Percentiles rank a stretch among this genome's conserved stretches.
These are phyloP conservation scores for Osmerus eperlanus DNA, from an alignment of 2,113 vertebrate species.

Conservation along the genomic window DNA sequence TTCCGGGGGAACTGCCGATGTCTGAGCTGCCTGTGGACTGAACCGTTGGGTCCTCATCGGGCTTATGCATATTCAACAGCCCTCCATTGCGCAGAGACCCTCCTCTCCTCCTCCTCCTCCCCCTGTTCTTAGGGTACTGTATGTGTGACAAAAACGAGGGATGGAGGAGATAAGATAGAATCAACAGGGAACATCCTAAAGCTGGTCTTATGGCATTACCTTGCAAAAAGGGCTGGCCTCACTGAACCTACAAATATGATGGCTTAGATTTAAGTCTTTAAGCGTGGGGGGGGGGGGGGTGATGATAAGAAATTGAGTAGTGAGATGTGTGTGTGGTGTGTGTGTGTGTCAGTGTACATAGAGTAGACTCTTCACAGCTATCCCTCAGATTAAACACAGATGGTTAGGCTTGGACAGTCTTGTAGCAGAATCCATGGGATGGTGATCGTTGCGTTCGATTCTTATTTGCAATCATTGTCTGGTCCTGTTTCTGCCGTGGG, in stretches of 20 bases:
- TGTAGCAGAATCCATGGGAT: background rate
- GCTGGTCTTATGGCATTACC: background rate
- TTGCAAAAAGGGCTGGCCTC: background rate
- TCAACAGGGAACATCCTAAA: background rate
- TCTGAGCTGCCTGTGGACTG: no score
- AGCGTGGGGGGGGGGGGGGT: background rate
- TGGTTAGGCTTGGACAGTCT: conserved; percentile 17
- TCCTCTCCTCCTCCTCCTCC: background rate
- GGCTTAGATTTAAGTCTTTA: conserved; percentile 1
- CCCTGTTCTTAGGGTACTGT: conserved; percentile 5
- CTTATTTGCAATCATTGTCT: conserved; percentile 15
- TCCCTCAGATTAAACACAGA: conserved; percentile 26
- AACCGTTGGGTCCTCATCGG: no score
- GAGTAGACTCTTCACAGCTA: background rate
- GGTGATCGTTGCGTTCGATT: conserved; percentile 36
- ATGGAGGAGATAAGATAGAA: background rate
- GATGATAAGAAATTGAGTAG: conserved; percentile 6
- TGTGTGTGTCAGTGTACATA: conserved; percentile 4
- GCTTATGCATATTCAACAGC: no score
- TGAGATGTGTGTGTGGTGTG: conserved; percentile 11
- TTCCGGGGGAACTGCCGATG: no score
- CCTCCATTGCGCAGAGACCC: background rate
- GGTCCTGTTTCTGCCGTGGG: background rate
- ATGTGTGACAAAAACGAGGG: background rate
- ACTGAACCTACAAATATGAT: background rate